Evolutionary conservation across 2,113 vertebrate genomes (phyloP), one percentile per base, ranked within the genome.

Genomic region (Rafetus swinhoei): DNA sequence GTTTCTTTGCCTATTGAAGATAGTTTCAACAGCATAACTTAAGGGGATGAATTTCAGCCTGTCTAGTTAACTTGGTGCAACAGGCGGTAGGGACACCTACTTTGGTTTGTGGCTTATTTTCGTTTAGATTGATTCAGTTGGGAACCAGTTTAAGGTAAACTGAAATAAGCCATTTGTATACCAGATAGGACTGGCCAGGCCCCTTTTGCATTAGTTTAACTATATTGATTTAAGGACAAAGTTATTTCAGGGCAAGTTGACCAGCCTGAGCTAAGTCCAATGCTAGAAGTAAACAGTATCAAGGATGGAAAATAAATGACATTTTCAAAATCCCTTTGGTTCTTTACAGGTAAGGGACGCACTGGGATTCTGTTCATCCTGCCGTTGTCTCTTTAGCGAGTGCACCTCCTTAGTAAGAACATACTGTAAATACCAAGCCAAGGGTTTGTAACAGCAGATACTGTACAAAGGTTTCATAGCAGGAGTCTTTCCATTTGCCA

Each of bases 1-100:
- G 53, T 91, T 95, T 90, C 82, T 94, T 93, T 91, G 85, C 84
- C 84, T 92, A 29, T 45, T 25, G 92, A 85, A 24, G 32, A 69
- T 86, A 80, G 24, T 0, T 54, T 29, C 69, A 92, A 5, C 32
- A 22, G 18, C 81, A 35, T 85, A 59, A 80, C 84, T 88, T 87
- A 54, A 77, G 25, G n/a, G 52, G 79, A 54, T 91, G 3, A 50
- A 80, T 35, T 79, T 52, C 60, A 88, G 55, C 60, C 77, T 27
- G 89, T 89, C 65, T 74, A 89, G 24, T 86, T 91, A 79, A 83
- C 55, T 32, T 84, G 39, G 32, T 59, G 79, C 15, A 72, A 32
- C 25, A 62, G 81, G 35, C 25, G 81, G 69, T 82, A 57, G n/a
- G 88, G 56, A 52, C 55, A 89, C 6, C 2, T 84, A 18, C 59